Evolutionary conservation across 1,140 invertebrate genomes (phyloP), one percentile per base, ranked within the genome.

Genomic region (Zaprionus nigranus): DNA sequence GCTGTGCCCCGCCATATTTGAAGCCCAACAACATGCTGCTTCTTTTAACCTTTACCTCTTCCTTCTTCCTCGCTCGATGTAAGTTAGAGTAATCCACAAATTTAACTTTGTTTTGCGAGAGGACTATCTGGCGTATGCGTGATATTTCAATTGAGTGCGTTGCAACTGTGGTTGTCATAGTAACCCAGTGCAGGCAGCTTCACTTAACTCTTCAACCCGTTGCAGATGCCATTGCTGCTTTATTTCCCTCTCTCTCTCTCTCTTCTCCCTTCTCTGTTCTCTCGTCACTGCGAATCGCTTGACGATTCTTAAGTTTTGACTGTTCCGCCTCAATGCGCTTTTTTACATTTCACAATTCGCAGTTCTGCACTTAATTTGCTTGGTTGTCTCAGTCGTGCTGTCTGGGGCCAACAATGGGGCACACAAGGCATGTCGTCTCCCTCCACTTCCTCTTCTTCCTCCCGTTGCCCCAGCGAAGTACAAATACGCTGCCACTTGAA

Each of bases 401-500:
- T 46, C 40, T 24, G 20, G 17, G 15, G 34, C 20, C 15, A 12
- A 34, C n/a, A 34, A 28, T 38, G 26, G 12, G 34, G 56, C 53
- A 34, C 30, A 28, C 30, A 30, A 38, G 34, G 58, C 22, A 51
- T 13, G 9, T 4, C 20, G 9, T 20, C 11, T 17, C 1, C 9
- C 46, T 3, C 17, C 11, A 9, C 38, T 40, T 12, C 4, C 20
- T 3, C 1, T 20, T 12, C 46, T 46, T 4, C 38, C 38, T 6
- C 5, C 11, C 2, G 11, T n/a, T 43, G 6, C 46, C 20, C 46
- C 2, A 1, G 46, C 46, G 20, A 28, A 57, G n/a, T 71, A 66
- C 78, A 79, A 87, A 73, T 81, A 78, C 78, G 30, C 77, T 63
- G 63, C 51, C 84, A 87, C 84, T 88, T 76, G 75, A 79, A 46